These are phyloP conservation scores for Lytechinus variegatus DNA, from an alignment of 35 echinoderm and acorn worm genomes.

Conservation along the genomic window DNA sequence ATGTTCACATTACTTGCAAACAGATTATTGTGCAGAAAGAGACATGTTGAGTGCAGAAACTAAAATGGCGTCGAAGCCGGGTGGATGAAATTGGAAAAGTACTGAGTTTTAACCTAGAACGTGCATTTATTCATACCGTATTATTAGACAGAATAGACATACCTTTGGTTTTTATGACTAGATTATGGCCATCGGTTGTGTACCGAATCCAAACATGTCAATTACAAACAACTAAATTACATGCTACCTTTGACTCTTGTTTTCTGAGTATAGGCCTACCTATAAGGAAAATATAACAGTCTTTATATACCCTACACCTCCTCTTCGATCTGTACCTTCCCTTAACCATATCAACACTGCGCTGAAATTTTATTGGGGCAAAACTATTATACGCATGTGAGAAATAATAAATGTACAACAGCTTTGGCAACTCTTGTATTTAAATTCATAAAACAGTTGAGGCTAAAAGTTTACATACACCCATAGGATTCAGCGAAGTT, in stretches of 20 bases:
- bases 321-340: background rate
- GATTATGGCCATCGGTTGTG: background rate
- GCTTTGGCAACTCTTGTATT: no score
- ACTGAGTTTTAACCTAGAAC: background rate
- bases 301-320: background rate
- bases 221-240: background rate
- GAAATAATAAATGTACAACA: no score
- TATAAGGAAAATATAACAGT: background rate
- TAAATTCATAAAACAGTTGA: no score
- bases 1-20: no score
- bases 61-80: background rate
- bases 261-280: background rate
- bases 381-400: no score
- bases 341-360: no score
- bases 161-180: slow-evolving; percentile 4
- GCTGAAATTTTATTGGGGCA: no score
- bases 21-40: no score
- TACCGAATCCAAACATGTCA: background rate
- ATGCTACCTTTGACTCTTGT: background rate
- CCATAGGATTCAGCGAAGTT: no score
- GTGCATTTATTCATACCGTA: background rate
- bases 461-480: no score
- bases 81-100: background rate
- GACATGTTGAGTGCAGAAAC: background rate
- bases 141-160: background rate